Base-by-base conservation (phyloP, 2,888 invertebrate species). In the Phragmatobia fuliginosa region DNA sequence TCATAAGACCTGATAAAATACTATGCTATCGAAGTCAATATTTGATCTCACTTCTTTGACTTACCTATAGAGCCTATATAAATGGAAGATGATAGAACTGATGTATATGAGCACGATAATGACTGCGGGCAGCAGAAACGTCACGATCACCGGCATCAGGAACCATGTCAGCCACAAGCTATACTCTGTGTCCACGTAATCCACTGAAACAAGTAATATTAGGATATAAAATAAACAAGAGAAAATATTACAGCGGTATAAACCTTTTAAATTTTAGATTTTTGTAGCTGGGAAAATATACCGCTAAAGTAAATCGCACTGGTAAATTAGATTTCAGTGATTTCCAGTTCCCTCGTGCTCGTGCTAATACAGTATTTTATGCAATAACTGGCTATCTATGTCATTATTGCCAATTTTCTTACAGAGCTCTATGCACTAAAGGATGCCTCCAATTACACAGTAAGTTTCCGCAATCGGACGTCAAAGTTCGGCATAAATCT, bases 11-110 rank as follows among this genome's bases (percentile, higher is more conserved):
- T 4, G 16, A 38, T 38, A 38, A 38, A 38, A 38, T 38, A 16
- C 16, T 38, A 38, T 38, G 38, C 16, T 38, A 16, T 38, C 5
- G 33, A 33, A 10, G 28, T 28, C 25, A 28, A 21, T 25, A 14
- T 58, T 0, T 60, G 8, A 60, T 33, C 38, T 38, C n/a, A 36
- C 21, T 33, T 32, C n/a, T 8, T 21, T 33, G 1, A 18, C 94
- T 81, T 94, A 96, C 98, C 98, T 97, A 93, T 99, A 98, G 73
- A 98, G 95, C 91, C 97, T 97, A 91, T 98, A 98, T 78, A 99
- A 96, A 88, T 98, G 98, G 78, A 98, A 96, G 87, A 98, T 97
- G 85, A 98, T 95, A 75, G 97, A 97, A 86, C 97, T 97, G 80
- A 97, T 92, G 91, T 98, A 98, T 73, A 98, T 96, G 69, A 98